These are phyloP conservation scores for Peromyscus melanophrys DNA, from an alignment of 2,797 vertebrate genomes.

Conservation along the genomic window DNA sequence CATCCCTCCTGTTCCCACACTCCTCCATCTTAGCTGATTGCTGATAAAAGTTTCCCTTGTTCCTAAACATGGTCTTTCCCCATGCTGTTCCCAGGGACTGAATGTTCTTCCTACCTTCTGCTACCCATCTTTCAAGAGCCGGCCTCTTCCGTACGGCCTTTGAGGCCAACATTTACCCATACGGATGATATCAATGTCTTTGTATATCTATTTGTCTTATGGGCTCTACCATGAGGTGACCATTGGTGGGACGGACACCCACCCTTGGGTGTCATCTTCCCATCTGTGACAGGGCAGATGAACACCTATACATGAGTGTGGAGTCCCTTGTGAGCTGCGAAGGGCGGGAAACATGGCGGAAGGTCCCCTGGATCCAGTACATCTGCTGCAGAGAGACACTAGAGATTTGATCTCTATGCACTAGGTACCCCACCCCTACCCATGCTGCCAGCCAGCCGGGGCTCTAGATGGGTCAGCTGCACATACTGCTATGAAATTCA, in stretches of 20 bases:
- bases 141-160: neutral
- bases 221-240: neutral
- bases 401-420: neutral
- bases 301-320: neutral
- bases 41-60: neutral
- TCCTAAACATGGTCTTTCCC: neutral
- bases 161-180: neutral
- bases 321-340: neutral
- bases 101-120: neutral
- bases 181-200: neutral
- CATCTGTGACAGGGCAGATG: too few species aligned
- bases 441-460: neutral
- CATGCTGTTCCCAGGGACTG: neutral
- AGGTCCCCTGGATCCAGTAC: neutral
- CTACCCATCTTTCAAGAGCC: neutral
- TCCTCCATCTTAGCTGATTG: neutral
- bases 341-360: neutral
- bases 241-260: neutral
- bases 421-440: neutral
- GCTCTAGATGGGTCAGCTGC: neutral
- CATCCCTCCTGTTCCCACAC: neutral
- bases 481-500: neutral
- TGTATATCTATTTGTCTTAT: neutral
- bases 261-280: neutral
- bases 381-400: neutral